Percentiles rank a stretch among this genome's conserved stretches.
These are phyloP conservation scores for Frieseomelitta varia DNA, from an alignment of 1,140 invertebrate species.

Conservation along the genomic window DNA sequence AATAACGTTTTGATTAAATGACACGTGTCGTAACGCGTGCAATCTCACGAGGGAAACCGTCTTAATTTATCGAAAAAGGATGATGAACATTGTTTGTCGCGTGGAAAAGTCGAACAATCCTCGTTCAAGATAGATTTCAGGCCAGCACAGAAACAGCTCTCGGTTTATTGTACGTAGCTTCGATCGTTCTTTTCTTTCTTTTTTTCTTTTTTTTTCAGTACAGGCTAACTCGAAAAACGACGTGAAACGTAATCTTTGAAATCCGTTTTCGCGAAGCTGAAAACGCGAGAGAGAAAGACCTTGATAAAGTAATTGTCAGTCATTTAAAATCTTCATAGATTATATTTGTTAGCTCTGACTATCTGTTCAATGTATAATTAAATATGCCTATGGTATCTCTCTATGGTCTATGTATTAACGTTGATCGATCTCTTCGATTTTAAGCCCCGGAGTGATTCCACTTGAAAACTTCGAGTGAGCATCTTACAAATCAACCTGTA, in stretches of 20 bases:
- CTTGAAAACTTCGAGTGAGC: neutral
- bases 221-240: neutral
- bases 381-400: constrained; percentile 20
- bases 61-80: constrained; percentile 60
- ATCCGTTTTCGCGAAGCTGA: neutral
- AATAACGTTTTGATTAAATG: constrained; percentile 69
- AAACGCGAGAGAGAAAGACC: neutral
- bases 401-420: constrained; percentile 10
- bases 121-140: constrained; percentile 53
- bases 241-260: neutral
- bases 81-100: constrained; percentile 57
- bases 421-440: neutral
- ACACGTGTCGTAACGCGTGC: constrained; percentile 60
- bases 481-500: constrained; percentile 6
- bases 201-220: neutral
- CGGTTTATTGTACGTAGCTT: neutral
- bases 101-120: constrained; percentile 60
- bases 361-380: constrained; percentile 17
- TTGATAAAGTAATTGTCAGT: neutral
- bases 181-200: neutral
- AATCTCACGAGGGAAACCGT: constrained; percentile 69
- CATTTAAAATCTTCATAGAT: constrained; percentile 2
- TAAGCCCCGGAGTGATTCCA: neutral
- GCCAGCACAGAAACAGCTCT: constrained; percentile 56
- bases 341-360: constrained; percentile 5